Base-by-base conservation (phyloP, 2,888 invertebrate species). In the Phragmatobia fuliginosa region DNA sequence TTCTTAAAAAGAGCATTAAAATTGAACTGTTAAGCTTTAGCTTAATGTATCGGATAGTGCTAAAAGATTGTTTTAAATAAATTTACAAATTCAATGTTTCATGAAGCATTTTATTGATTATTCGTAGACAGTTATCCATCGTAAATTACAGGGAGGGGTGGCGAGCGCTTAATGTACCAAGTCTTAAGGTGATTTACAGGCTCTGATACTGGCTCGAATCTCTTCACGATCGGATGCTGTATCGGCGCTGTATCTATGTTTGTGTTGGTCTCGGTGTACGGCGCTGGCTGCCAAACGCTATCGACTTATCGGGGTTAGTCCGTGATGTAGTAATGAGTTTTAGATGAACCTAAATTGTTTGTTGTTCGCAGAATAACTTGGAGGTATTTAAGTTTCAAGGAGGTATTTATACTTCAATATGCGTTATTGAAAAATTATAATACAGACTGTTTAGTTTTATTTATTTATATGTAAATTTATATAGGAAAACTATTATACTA, bases 151-250 rank as follows among this genome's bases (percentile, higher is more conserved):
- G 25, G n/a, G 18, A 71, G 67, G 74, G 70, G 32, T 69, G 69
- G 70, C 69, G 64, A 49, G 41, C 70, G 79, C 70, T 76, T 72
- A 59, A 69, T 73, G 73, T 80, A 74, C 79, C 81, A 73, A 79
- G 79, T 80, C 79, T 74, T 79, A 41, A 71, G 81, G 71, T 74
- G 79, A 81, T 80, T 80, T 80, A 80, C 71, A 70, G 45, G 63
- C 62, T n/a, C n/a, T 67, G 77, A 79, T 79, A 79, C 79, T 67
- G 72, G 79, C 72, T 68, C 31, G 68, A 33, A 59, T 68, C 68
- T 68, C 63, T 63, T 64, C 63, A n/a, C 64, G 64, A 60, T 49
- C 68, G 68, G 59, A 60, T 60, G 64, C 38, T 64, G 49, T 63
- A 31, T 41, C 14, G 8, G 28, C 21, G 28, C 18, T 38, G 41